These are phyloP conservation scores for Trinectes maculatus DNA, from an alignment of 2,113 vertebrate species.

Conservation along the genomic window DNA sequence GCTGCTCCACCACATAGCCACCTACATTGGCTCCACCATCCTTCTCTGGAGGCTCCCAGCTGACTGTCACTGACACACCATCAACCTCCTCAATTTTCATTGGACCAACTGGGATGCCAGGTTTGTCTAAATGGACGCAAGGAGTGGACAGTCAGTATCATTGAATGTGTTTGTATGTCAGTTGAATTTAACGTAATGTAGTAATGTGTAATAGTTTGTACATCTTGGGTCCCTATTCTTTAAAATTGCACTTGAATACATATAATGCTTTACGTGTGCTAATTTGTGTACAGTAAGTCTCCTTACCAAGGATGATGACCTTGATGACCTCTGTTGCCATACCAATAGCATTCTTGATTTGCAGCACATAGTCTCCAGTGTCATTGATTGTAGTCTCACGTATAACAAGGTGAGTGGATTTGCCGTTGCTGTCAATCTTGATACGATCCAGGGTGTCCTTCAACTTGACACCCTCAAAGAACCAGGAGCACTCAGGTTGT, in stretches of 20 bases:
- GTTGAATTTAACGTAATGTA: neutral
- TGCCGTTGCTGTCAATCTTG: slow-evolving; percentile 89
- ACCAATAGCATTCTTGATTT: slow-evolving; percentile 92
- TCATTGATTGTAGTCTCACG: slow-evolving; percentile 95
- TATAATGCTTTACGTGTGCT: neutral
- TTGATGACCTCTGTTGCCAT: slow-evolving; percentile 89
- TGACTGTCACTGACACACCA: slow-evolving; percentile 89
- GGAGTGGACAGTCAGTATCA: neutral
- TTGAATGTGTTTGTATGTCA: neutral
- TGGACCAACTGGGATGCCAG: slow-evolving; percentile 90
- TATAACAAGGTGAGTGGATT: slow-evolving; percentile 87
- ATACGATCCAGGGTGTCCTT: slow-evolving; percentile 93
- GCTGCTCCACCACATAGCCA: slow-evolving; percentile 95
- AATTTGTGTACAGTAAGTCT: neutral
- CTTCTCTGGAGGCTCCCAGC: slow-evolving; percentile 93
- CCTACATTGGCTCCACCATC: slow-evolving; percentile 95
- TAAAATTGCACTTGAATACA: no score
- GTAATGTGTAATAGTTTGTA: neutral
- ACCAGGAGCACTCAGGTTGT: slow-evolving; percentile 90
- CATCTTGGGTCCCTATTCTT: no score
- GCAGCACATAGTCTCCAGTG: slow-evolving; percentile 91
- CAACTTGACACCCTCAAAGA: slow-evolving; percentile 88
- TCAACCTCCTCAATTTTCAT: slow-evolving; percentile 91
- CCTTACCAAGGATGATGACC: slow-evolving; percentile 95
- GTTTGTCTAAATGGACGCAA: slow-evolving; percentile 86